Evolutionary conservation across 2,888 invertebrate genomes (phyloP).

Genomic region (Hoplodrina blanda): DNA sequence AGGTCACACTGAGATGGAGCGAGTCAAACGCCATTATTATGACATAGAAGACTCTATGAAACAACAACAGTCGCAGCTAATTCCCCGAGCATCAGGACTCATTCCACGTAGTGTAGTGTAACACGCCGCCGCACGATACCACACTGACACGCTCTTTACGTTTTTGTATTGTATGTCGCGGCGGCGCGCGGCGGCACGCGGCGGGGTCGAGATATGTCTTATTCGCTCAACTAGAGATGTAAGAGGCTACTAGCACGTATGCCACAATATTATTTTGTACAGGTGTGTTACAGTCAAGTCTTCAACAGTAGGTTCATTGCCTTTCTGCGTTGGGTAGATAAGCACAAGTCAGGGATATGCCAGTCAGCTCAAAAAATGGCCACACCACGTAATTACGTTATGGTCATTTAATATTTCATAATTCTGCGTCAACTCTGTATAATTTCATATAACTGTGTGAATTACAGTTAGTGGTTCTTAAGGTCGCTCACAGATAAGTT

Average conservation of each 20-base stretch:
- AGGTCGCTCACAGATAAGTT: no score
- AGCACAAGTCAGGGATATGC: not conserved
- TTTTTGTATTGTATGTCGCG: not conserved
- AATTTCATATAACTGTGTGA: no score
- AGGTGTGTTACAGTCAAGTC: no score
- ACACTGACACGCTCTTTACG: not conserved
- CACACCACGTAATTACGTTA: not conserved
- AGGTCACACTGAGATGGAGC: not conserved
- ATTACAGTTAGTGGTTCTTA: no score
- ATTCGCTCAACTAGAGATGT: no score
- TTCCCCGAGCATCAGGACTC: conserved; percentile 24
- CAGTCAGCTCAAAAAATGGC: not conserved
- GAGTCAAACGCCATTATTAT: not conserved
- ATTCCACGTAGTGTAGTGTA: conserved; percentile 18
- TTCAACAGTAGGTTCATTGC: no score
- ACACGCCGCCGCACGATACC: not conserved
- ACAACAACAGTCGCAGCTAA: not conserved
- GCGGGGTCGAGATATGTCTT: not conserved
- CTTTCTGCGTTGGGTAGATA: no score
- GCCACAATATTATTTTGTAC: no score
- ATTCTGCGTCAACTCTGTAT: no score
- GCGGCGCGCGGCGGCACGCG: no score
- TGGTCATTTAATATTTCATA: not conserved
- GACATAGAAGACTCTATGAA: not conserved
- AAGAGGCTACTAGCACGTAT: not conserved